These are phyloP conservation scores for Eledona agricola DNA, from an alignment of 2,888 invertebrate genomes.

Conservation along the genomic window DNA sequence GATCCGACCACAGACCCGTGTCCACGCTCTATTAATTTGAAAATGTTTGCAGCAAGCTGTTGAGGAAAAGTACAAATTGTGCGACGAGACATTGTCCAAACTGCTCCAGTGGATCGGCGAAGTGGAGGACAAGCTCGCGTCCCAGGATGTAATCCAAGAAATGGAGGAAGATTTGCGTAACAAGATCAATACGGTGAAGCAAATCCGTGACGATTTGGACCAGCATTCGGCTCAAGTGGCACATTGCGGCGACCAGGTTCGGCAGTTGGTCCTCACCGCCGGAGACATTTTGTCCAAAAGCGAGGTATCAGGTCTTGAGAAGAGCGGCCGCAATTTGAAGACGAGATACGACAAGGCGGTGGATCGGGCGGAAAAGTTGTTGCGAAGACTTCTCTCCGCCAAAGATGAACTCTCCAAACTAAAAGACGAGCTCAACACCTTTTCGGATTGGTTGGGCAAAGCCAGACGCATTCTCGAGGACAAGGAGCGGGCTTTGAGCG, in stretches of 20 bases:
- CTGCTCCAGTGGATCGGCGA: slow-evolving; percentile 88
- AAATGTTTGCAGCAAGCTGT: slow-evolving; percentile 84
- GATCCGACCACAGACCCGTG: too few species aligned
- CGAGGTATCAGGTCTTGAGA: slow-evolving; percentile 87
- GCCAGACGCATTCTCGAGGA: slow-evolving; percentile 84
- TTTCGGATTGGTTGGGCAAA: slow-evolving; percentile 85
- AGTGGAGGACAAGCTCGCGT: slow-evolving; percentile 83
- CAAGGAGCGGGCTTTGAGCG: slow-evolving; percentile 83
- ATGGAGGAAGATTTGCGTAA: slow-evolving; percentile 85
- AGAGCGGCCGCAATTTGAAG: slow-evolving; percentile 84
- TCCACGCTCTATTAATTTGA: slow-evolving; percentile 6
- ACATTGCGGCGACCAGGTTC: slow-evolving; percentile 87
- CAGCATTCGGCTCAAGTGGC: slow-evolving; percentile 84
- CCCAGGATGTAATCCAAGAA: slow-evolving; percentile 87
- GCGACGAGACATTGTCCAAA: slow-evolving; percentile 86
- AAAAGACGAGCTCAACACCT: slow-evolving; percentile 80
- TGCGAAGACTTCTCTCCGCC: slow-evolving; percentile 79
- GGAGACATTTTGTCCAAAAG: slow-evolving; percentile 92
- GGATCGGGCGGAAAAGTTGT: slow-evolving; percentile 81
- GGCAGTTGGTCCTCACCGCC: slow-evolving; percentile 88
- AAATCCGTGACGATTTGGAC: slow-evolving; percentile 90
- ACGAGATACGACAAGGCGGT: slow-evolving; percentile 83
- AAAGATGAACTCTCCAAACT: slow-evolving; percentile 90
- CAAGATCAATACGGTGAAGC: slow-evolving; percentile 90
- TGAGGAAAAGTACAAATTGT: slow-evolving; percentile 91